Conservation (phyloP, 2,797 vertebrate genomes). For the Siniperca obscura region DNA sequence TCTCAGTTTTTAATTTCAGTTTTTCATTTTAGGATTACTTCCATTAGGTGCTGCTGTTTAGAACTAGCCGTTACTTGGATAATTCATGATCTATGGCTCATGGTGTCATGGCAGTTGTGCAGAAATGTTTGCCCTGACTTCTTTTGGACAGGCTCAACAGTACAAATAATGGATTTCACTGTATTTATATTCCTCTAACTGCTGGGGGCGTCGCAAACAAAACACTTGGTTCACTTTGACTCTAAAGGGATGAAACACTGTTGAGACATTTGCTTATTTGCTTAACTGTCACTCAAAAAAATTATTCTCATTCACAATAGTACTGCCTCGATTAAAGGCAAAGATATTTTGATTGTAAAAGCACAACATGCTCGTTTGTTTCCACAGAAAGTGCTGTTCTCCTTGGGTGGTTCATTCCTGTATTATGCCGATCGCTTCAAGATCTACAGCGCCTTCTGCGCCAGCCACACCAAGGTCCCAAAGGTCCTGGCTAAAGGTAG, state of each 20-base stretch:
- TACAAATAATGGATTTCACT: background rate
- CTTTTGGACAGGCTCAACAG: background rate
- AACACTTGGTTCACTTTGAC: background rate
- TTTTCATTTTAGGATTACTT: slow-evolving; percentile 1
- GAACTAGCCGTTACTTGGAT: background rate
- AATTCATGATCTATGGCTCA: background rate
- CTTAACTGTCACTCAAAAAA: background rate
- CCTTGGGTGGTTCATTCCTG: slow-evolving; percentile 96
- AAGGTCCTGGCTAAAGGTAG: slow-evolving; percentile 98
- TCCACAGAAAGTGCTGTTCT: slow-evolving; percentile 95
- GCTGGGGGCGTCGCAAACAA: background rate
- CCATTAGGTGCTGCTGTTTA: background rate
- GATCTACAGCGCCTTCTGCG: slow-evolving; percentile 99
- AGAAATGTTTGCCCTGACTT: background rate
- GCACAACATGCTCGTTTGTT: background rate
- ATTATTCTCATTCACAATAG: background rate
- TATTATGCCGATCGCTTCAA: slow-evolving; percentile 99
- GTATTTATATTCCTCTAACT: background rate
- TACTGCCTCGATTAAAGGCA: background rate
- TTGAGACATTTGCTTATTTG: background rate
- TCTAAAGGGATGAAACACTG: background rate
- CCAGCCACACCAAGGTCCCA: slow-evolving; percentile 98
- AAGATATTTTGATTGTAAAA: background rate
- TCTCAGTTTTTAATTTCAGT: no score
- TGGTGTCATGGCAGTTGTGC: background rate